Base-by-base conservation (phyloP, 2,113 vertebrate genomes). In the Neomonachus schauinslandi region DNA sequence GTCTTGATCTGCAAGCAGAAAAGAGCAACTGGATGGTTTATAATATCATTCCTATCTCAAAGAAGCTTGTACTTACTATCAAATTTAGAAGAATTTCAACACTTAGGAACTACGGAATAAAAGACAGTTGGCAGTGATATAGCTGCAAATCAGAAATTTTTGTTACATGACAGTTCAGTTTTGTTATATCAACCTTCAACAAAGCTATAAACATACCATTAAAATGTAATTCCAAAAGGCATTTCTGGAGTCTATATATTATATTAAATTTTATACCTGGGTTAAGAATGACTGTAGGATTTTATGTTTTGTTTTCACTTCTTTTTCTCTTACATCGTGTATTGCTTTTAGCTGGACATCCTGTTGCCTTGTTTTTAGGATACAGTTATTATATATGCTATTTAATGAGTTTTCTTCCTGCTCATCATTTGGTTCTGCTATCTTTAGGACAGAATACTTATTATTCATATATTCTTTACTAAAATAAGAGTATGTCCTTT, bases 401-500 rank as follows among this genome's bases (percentile, higher is more conserved):
- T 89, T 71, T 39, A 93, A 28, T 72, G 59, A 21, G 31, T 82
- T 76, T 92, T 84, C 55, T 87, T 94, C 36, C 42, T 46, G 7
- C 13, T 51, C 28, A 21, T 67, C 55, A 49, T 80, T 95, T 63
- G 36, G 5, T 81, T 84, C 16, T 93, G 24, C 15, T 18, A 4
- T 86, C 76, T 94, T 94, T 87, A 19, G 18, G 53, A 42, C 6
- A 63, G 33, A 59, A 21, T 90, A 42, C 33, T 74, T 87, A 82
- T 36, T 85, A 79, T 83, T 92, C n/a, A 84, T 71, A 51, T 15
- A 92, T 76, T 90, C 24, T 28, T 74, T 90, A 28, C 31, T 87
- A 96, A 96, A 88, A 76, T 46, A 57, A 31, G 72, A 59, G 5
- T 67, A 36, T 74, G n/a, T 94, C 5, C 26, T 83, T 89, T 96